Evolutionary conservation across 2,113 vertebrate genomes (phyloP), one percentile per base, ranked within the genome.

Genomic region (Haliaeetus leucogaster): DNA sequence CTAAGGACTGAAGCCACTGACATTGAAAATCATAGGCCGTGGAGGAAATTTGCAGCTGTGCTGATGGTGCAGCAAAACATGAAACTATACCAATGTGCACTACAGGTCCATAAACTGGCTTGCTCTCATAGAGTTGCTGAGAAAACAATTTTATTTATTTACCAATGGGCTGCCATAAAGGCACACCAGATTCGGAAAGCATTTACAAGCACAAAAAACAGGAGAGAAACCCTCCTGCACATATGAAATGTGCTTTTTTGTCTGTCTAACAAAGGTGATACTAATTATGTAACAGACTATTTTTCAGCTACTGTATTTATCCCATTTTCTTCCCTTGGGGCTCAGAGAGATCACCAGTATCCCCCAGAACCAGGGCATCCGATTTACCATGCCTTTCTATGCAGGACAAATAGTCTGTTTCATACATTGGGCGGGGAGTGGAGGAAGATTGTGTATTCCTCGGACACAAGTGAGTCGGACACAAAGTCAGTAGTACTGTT

Each of bases 381-480:
- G 30, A 11, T 65, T 86, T 58, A 45, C 58, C 22, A 2, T 3
- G 36, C 48, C 30, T 42, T 68, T 68, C 56, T 47, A 1, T 48
- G 73, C 62, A 61, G 59, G 34, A 48, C 65, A 79, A 80, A 43
- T 30, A 27, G 30, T 40, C 53, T 29, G 53, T 47, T n/a, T 82
- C 20, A 10, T 47, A 9, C 1, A 0, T 3, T 59, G 45, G 2
- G 10, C 32, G 0, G 27, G 67, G 19, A 40, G 29, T 22, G 63
- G 16, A 32, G 17, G 48, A 50, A 53, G 32, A 26, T 32, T 16
- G 1, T 45, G 2, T 53, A 13, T 89, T 82, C n/a, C 47, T 47
- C 9, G 11, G 61, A 53, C 2, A 48, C 8, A 48, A 56, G 68
- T 42, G 45, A 27, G 17, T 67, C 9, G 36, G 82, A 50, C 59